Percentiles rank a stretch among this genome's conserved stretches.
Evolutionary conservation across 2,797 vertebrate genomes (phyloP).

Genomic region (Luscinia luscinia): DNA sequence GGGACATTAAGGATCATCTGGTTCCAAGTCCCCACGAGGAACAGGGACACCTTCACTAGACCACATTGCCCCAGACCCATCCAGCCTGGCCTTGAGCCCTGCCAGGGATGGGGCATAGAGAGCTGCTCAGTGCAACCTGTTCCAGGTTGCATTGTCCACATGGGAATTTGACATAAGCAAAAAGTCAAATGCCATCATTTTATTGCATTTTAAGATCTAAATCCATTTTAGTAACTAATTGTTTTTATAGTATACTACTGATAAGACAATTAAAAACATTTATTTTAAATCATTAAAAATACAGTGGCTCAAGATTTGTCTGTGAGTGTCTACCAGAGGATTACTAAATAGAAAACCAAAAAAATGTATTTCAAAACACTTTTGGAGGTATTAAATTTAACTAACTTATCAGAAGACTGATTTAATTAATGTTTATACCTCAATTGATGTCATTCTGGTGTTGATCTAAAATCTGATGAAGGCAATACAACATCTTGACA

Average conservation of each 20-base stretch:
- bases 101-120: fast-evolving
- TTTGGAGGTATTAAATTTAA: neutral
- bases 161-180: neutral
- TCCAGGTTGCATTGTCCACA: neutral
- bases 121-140: neutral
- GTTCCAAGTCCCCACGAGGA: neutral
- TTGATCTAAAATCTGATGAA: neutral
- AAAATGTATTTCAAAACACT: neutral
- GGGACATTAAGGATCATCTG: neutral
- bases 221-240: neutral
- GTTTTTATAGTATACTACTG: neutral
- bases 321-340: neutral
- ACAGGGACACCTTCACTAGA: neutral
- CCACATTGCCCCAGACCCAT: neutral
- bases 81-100: neutral
- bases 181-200: neutral
- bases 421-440: neutral
- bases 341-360: neutral
- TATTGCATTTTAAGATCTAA: neutral
- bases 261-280: neutral
- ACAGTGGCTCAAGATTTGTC: fast-evolving
- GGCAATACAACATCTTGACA: neutral
- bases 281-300: neutral
- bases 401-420: neutral
- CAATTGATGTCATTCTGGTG: neutral